Evolutionary conservation across 2,113 vertebrate species (phyloP).

Genomic region (Sialia sialis): DNA sequence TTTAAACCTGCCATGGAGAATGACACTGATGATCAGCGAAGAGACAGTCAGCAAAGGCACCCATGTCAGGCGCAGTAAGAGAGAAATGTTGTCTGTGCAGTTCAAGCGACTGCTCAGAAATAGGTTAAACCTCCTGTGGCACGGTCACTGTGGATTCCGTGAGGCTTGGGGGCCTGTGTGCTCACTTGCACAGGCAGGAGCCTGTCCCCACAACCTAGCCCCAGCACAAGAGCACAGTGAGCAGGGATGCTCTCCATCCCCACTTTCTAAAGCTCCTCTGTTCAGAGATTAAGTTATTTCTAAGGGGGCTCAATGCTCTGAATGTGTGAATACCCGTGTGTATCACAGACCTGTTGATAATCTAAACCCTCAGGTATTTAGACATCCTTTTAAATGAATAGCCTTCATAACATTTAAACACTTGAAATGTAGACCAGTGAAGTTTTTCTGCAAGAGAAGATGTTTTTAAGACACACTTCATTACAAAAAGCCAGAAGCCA

Average conservation of each 20-base stretch:
- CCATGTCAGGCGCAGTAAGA: not conserved
- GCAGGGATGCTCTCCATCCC: not conserved
- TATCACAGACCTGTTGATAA: not conserved
- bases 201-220: not conserved
- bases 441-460: not conserved
- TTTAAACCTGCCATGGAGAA: slow-evolving; percentile 9
- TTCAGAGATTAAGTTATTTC: not conserved
- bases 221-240: not conserved
- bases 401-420: not conserved
- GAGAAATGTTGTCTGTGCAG: not conserved
- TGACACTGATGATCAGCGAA: not conserved
- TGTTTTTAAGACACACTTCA: not conserved
- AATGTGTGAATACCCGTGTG: not conserved
- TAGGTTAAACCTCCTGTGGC: not conserved
- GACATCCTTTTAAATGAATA: not conserved
- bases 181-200: not conserved
- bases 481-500: not conserved
- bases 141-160: fast-evolving
- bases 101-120: not conserved
- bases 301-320: not conserved
- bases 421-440: not conserved
- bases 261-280: slow-evolving; percentile 16
- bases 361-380: not conserved
- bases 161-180: not conserved
- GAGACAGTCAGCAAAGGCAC: not conserved